Conservation (phyloP, 2,113 vertebrate genomes). For the Scytalopus superciliaris region DNA sequence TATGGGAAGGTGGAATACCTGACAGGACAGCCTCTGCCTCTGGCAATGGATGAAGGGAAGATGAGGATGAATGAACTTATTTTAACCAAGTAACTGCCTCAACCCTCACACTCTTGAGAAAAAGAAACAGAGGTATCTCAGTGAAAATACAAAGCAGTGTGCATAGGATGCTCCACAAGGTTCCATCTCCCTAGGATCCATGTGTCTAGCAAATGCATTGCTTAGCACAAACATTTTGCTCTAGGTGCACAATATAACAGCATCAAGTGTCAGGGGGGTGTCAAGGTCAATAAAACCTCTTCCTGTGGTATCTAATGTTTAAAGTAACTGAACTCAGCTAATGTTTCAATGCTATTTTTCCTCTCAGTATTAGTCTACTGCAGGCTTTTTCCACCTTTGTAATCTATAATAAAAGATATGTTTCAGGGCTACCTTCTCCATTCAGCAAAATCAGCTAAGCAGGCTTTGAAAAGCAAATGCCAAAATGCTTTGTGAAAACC, state of each 20-base stretch:
- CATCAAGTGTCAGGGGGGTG: neutral
- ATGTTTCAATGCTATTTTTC: conserved; percentile 48
- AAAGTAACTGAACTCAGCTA: conserved; percentile 25
- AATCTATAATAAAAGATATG: conserved; percentile 29
- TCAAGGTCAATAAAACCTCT: conserved; percentile 33
- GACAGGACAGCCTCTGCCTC: neutral
- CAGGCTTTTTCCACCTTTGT: conserved; percentile 31
- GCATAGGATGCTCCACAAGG: neutral
- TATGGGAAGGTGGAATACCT: neutral
- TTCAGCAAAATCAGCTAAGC: conserved; percentile 46
- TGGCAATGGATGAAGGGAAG: neutral
- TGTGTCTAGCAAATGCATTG: neutral
- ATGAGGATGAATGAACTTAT: neutral
- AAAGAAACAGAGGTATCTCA: neutral
- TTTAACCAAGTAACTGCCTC: neutral
- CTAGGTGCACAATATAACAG: neutral
- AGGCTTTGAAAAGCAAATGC: conserved; percentile 43
- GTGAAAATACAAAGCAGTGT: neutral
- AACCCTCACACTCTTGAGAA: neutral
- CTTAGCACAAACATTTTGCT: conserved; percentile 12
- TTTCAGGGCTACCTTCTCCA: conserved; percentile 22
- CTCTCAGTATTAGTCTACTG: neutral
- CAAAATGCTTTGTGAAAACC: neutral
- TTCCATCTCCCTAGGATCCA: neutral
- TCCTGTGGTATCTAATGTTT: conserved; percentile 26